phyloP scores from a whole-genome alignment of 2,888 invertebrate species.

The Lasioglossum figueresi region DNA sequence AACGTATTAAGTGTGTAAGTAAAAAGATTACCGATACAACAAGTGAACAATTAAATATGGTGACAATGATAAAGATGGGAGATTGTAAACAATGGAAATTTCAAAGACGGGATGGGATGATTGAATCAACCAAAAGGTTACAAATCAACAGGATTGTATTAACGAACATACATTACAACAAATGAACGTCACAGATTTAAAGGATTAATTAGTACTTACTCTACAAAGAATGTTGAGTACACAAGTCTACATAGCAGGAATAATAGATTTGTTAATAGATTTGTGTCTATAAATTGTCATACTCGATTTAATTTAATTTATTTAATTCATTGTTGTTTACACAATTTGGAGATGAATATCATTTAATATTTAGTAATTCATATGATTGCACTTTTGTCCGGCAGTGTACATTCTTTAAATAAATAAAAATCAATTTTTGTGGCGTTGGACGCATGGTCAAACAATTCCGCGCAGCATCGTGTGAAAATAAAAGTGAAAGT shows the following conservation, averaged over 20 bases:
- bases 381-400: background rate
- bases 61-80: no score
- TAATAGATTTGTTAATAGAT: background rate
- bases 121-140: background rate
- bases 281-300: background rate
- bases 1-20: no score
- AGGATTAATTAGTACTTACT: no score
- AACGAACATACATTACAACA: background rate
- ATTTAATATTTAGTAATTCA: background rate
- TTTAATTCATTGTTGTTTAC: background rate
- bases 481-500: background rate
- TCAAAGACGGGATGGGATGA: no score
- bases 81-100: background rate
- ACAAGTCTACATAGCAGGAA: background rate
- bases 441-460: background rate
- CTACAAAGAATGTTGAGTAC: background rate
- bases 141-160: background rate
- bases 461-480: background rate
- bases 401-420: background rate
- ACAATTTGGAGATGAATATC: background rate
- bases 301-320: background rate
- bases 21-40: background rate
- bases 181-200: no score
- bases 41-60: background rate
- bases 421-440: background rate